phyloP scores from a whole-genome alignment of 2,888 invertebrate species.

The Drosophila greeni region DNA sequence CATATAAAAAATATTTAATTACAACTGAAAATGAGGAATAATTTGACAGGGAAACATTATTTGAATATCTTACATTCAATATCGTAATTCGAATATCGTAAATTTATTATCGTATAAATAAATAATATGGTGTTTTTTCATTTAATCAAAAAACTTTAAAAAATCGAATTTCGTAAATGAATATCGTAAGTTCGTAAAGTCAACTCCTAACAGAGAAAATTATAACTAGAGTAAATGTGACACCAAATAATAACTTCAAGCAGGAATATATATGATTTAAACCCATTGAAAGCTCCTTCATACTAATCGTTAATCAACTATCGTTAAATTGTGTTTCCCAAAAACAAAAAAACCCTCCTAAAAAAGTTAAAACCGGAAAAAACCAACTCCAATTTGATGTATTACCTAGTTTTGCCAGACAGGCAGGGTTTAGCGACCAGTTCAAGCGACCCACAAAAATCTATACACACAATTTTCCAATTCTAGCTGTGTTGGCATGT shows the following conservation, averaged over 20 bases:
- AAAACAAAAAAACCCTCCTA: conserved; percentile 1
- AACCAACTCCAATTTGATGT: conserved; percentile 10
- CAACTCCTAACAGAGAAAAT: neutral
- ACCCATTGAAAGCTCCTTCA: neutral
- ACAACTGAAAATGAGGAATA: neutral
- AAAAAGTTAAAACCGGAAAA: conserved; percentile 7
- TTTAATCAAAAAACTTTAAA: neutral
- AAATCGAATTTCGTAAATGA: neutral
- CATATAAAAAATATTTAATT: neutral
- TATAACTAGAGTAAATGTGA: neutral
- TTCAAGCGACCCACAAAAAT: conserved; percentile 57
- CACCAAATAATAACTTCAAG: neutral
- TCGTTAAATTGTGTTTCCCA: neutral
- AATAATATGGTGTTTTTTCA: neutral
- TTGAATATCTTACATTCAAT: conserved; percentile 1
- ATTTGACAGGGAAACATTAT: neutral
- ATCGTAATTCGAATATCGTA: no score
- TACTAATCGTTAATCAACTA: conserved; percentile 14
- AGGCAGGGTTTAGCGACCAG: conserved; percentile 47
- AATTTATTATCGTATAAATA: neutral
- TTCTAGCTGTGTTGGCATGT: conserved; percentile 60
- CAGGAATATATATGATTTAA: neutral
- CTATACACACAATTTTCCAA: conserved; percentile 42
- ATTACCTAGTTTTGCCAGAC: neutral
- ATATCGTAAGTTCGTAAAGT: neutral